Evolutionary conservation across 2,888 invertebrate species (phyloP).

Genomic region (Drosophila diplacantha): DNA sequence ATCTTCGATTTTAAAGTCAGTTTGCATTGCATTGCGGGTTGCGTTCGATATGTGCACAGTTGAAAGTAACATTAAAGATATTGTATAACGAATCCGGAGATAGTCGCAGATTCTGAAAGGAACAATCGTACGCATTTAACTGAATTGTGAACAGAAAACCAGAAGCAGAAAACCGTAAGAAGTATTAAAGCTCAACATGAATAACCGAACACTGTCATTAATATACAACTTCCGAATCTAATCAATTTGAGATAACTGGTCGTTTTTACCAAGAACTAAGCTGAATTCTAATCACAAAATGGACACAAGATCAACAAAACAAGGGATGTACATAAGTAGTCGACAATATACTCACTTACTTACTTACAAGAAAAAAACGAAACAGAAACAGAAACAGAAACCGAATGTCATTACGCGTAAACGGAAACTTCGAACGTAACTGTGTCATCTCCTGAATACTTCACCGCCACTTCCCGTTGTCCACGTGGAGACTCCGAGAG

Average conservation of each 20-base stretch:
- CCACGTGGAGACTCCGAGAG: constrained; percentile 24
- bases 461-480: constrained; percentile 38
- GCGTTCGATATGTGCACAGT: constrained; percentile 29
- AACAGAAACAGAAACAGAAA: constrained; percentile 3
- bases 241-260: constrained; percentile 26
- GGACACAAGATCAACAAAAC: constrained; percentile 62
- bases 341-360: constrained; percentile 59
- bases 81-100: constrained; percentile 42
- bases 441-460: constrained; percentile 19
- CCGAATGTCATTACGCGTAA: constrained; percentile 9
- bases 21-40: constrained; percentile 32
- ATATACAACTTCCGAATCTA: constrained; percentile 43
- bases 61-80: constrained; percentile 26
- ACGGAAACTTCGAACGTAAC: constrained; percentile 7
- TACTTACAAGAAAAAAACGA: constrained; percentile 10
- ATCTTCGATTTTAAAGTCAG: constrained; percentile 26
- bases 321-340: constrained; percentile 69
- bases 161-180: constrained; percentile 37
- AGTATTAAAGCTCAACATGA: constrained; percentile 61
- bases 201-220: constrained; percentile 47
- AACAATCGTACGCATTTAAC: constrained; percentile 61
- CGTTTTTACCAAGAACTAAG: constrained; percentile 28
- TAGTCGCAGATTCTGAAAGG: constrained; percentile 15
- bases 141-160: constrained; percentile 24
- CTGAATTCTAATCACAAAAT: constrained; percentile 45